Percentiles rank a stretch among this genome's conserved stretches.
Conservation (phyloP, 2,797 vertebrate genomes). For the Enteromius thamalakanensis region DNA sequence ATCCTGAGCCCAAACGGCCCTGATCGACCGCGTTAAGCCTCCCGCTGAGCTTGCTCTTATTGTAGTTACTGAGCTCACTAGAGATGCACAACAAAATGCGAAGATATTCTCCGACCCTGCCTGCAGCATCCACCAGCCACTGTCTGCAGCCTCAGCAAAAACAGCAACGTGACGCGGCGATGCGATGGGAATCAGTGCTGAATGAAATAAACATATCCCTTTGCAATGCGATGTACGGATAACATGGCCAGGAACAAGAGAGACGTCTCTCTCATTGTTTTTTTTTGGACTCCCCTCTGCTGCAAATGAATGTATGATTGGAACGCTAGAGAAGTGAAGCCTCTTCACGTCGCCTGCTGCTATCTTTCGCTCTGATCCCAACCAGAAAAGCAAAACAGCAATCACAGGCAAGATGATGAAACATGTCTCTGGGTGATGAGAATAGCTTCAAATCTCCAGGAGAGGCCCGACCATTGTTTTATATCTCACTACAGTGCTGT, state of each 20-base stretch:
- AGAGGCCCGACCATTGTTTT: slow-evolving; percentile 71
- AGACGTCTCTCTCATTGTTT: slow-evolving; percentile 41
- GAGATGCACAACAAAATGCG: slow-evolving; percentile 34
- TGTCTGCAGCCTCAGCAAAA: slow-evolving; percentile 33
- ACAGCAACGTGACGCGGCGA: slow-evolving; percentile 4
- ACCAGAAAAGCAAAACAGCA: slow-evolving; percentile 74
- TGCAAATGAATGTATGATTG: slow-evolving; percentile 64
- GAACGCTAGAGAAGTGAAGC: slow-evolving; percentile 53
- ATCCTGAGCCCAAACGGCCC: slow-evolving; percentile 53
- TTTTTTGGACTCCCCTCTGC: slow-evolving; percentile 30
- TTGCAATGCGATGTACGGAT: slow-evolving; percentile 20
- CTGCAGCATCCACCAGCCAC: slow-evolving; percentile 4
- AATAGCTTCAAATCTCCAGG: slow-evolving; percentile 68
- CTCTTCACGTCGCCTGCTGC: slow-evolving; percentile 63
- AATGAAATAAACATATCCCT: slow-evolving; percentile 50
- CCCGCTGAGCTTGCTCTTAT: slow-evolving; percentile 55
- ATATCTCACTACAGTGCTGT: slow-evolving; percentile 66
- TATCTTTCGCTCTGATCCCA: slow-evolving; percentile 73
- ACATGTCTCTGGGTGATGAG: slow-evolving; percentile 68
- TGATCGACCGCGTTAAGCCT: slow-evolving; percentile 60
- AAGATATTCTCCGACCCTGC: slow-evolving; percentile 22
- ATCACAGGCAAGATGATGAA: slow-evolving; percentile 70
- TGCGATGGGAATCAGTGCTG: slow-evolving; percentile 17
- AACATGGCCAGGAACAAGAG: slow-evolving; percentile 34
- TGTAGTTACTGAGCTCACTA: slow-evolving; percentile 48